Evolutionary conservation across 1,140 invertebrate species (phyloP), one percentile per base, ranked within the genome.

Genomic region (Geopemphigus sp.): DNA sequence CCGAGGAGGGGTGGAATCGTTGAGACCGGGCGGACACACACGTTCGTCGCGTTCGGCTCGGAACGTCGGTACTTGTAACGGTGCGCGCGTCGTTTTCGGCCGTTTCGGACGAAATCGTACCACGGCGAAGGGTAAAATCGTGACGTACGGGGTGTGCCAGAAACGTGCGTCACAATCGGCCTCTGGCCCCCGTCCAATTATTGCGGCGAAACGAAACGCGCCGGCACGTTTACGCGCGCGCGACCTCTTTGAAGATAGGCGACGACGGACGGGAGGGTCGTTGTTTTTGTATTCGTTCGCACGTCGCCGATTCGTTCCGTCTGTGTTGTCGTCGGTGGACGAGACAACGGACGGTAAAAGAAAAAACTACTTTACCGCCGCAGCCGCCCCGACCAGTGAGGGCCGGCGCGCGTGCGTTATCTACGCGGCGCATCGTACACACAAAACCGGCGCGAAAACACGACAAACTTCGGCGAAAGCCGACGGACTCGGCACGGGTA

Each of bases 241-340:
- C n/a, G 32, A 45, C n/a, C n/a, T 47, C 64, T 68, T 68, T 68
- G 64, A 68, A 68, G 64, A 68, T 24, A 15, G 19, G 39, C 64
- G 32, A 39, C 64, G 1, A 17, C 64, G 24, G 45, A 68, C 22
- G 45, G 39, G 63, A 32, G 19, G n/a, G n/a, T n/a, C n/a, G n/a
- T 11, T n/a, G 32, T 22, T 6, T 66, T 68, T 50, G n/a, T 66
- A 24, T 68, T 68, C 12, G n/a, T 47, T 68, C 39, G 22, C 39
- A 24, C 39, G 12, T n/a, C 64, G 22, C 64, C 22, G 39, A 5
- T n/a, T 1, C 1, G 19, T 32, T 39, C n/a, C 63, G n/a, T n/a
- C n/a, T n/a, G n/a, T n/a, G n/a, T n/a, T n/a, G n/a, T n/a, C n/a
- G n/a, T n/a, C n/a, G n/a, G n/a, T n/a, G n/a, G n/a, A n/a, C n/a